A percentile compares a stretch with the other conserved stretches of the same genome.
Evolutionary conservation across 2,888 invertebrate genomes (phyloP).

Genomic region (Orgyia antiqua): DNA sequence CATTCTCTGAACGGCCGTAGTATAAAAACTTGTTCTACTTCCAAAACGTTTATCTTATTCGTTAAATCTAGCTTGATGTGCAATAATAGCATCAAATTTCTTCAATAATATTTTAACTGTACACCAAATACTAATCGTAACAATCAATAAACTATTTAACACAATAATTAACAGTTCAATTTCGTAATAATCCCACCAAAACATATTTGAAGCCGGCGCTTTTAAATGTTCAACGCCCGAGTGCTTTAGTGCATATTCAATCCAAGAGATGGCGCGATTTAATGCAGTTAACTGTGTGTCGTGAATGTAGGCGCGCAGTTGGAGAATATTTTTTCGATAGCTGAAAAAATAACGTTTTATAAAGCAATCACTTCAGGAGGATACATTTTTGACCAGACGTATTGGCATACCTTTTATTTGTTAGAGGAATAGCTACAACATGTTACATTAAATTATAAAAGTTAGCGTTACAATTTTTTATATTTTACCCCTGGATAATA

Average conservation of each 20-base stretch:
- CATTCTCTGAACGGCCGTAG: too few relatives aligned
- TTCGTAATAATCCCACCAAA: constrained; percentile 4
- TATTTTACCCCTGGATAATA: too few relatives aligned
- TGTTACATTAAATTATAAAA: too few relatives aligned
- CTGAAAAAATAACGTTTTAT: too few relatives aligned
- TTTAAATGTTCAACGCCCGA: neutral
- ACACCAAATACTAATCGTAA: neutral
- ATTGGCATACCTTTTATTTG: too few relatives aligned
- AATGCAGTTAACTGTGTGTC: neutral
- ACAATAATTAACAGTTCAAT: constrained; percentile 4
- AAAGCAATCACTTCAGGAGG: too few relatives aligned
- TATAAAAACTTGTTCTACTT: too few relatives aligned
- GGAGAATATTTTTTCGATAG: constrained; percentile 3
- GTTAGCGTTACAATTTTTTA: too few relatives aligned
- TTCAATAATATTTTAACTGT: neutral
- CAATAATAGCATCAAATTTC: constrained; percentile 3
- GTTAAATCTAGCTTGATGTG: constrained; percentile 1
- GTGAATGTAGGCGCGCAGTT: neutral
- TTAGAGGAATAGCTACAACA: too few relatives aligned
- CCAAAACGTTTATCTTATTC: too few relatives aligned
- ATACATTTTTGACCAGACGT: too few relatives aligned
- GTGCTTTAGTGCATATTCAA: constrained; percentile 8
- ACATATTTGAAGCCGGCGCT: constrained; percentile 3
- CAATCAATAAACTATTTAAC: neutral
- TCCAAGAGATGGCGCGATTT: constrained; percentile 6